These are phyloP conservation scores for Chelon auratus DNA, from an alignment of 2,797 vertebrate genomes.

Conservation along the genomic window DNA sequence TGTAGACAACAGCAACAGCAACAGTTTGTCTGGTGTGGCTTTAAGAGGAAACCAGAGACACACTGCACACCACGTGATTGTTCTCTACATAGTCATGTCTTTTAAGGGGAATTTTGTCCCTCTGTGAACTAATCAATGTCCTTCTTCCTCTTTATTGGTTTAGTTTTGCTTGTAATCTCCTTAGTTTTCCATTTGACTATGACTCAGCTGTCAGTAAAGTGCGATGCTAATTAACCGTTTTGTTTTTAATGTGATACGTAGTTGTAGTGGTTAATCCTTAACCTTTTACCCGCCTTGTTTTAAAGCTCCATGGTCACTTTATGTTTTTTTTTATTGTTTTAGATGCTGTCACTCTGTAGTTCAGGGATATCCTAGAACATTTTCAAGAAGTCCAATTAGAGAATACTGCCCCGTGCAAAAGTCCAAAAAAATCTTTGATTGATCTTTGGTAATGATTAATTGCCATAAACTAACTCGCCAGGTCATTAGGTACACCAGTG, in stretches of 20 bases:
- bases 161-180: neutral
- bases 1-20: constrained; percentile 4
- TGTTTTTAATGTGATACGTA: too few relatives aligned
- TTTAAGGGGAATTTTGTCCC: neutral
- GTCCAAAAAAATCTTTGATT: too few relatives aligned
- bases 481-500: too few relatives aligned
- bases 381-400: too few relatives aligned
- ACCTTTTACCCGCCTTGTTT: neutral
- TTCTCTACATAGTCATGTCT: constrained; percentile 12
- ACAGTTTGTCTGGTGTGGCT: constrained; percentile 17
- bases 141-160: constrained; percentile 11
- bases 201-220: constrained; percentile 6
- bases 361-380: too few relatives aligned
- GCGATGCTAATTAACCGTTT: neutral
- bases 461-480: too few relatives aligned
- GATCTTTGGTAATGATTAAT: too few relatives aligned
- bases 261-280: neutral
- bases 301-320: constrained; percentile 9
- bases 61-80: neutral
- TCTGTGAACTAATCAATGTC: neutral
- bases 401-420: too few relatives aligned
- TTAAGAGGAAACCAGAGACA: constrained; percentile 30
- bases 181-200: constrained; percentile 4
- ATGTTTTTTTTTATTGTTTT: neutral
- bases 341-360: too few relatives aligned